Base-by-base conservation (phyloP, 2,888 invertebrate species). In the Habroteleia sp. region DNA sequence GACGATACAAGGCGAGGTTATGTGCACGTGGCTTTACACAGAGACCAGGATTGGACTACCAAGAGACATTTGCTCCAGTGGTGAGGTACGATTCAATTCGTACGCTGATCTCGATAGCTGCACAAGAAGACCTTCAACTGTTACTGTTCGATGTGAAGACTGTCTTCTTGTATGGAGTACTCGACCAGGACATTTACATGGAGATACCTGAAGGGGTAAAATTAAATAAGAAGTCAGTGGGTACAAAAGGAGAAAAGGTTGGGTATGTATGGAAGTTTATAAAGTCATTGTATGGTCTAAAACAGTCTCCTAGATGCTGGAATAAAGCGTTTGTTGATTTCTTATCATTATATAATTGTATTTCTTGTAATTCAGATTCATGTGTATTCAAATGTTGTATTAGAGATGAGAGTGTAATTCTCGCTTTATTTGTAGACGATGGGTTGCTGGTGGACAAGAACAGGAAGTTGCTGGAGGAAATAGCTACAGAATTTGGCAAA, bases 231-330 rank as follows among this genome's bases (percentile, higher is more conserved):
- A 10, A 25, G 25, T 25, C 25, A 7, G 33, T 23, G n/a, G 37
- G 62, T 5, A 35, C 29, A 44, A 31, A 73, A 35, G 4, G n/a
- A 7, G 76, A 74, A 46, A 76, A 52, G 10, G 68, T 56, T 2
- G 16, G 33, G 3, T 29, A 48, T 16, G 82, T 82, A 3, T 84
- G 81, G 37, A 75, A 75, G 13, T 56, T 85, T 3, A 63, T 25
- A 5, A 80, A 77, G 29, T 77, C 80, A 5, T 41, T 85, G 14
- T 85, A 85, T 73, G 83, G 83, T 6, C 62, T 85, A 0, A 83
- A 83, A 42, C 83, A 84, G 48, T 77, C 81, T 3, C 76, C 81
- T 2, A 63, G 84, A 37, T 79, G 77, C 17, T 85, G 83, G 83
- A 80, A 83, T 33, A 44, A 54, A 42, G 39, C 35, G 10, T 80